Evolutionary conservation across 2,797 vertebrate genomes (phyloP).

Genomic region (Avahi laniger): DNA sequence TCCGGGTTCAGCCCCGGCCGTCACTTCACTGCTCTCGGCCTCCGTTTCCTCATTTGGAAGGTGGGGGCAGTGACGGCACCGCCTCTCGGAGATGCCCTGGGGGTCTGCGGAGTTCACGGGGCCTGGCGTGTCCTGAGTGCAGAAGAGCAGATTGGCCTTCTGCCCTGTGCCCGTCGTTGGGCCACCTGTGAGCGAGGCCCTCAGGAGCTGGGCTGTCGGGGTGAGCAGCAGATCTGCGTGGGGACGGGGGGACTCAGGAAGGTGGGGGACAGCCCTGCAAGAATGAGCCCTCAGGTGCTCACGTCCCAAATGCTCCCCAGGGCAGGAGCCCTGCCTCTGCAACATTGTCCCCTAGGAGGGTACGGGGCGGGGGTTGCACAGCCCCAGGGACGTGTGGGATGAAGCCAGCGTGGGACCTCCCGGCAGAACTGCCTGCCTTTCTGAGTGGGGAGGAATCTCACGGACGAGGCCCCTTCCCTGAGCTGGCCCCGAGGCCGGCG

Average conservation of each 20-base stretch:
- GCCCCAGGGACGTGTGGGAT: background rate
- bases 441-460: background rate
- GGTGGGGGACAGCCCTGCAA: background rate
- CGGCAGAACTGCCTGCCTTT: background rate
- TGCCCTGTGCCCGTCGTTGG: background rate
- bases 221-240: background rate
- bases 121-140: background rate
- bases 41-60: background rate
- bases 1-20: background rate
- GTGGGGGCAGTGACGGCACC: accelerated
- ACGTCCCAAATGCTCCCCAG: background rate
- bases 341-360: background rate
- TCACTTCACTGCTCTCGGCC: background rate
- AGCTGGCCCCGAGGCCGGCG: background rate
- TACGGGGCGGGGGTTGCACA: background rate
- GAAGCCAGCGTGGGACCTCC: background rate
- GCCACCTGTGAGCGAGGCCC: background rate
- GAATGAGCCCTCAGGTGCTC: background rate
- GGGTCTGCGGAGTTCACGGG: accelerated
- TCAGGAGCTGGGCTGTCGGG: background rate
- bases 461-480: background rate
- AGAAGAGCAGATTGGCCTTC: background rate
- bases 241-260: background rate
- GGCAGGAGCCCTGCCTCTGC: background rate
- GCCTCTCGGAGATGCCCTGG: accelerated